Conservation (phyloP, 1,140 invertebrate species). For the Ephestia elutella region DNA sequence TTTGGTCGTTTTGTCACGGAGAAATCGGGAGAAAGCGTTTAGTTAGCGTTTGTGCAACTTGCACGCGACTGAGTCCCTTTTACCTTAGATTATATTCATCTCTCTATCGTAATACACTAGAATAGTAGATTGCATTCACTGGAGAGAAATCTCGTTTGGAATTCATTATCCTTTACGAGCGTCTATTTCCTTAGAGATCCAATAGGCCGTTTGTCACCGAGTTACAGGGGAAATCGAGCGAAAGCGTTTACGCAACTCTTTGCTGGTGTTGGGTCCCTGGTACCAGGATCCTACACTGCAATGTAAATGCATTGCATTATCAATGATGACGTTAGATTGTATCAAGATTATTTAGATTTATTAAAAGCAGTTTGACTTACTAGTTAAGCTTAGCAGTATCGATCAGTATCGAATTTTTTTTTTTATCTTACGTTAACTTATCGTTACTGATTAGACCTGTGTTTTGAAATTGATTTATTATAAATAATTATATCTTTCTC, state of each 20-base stretch:
- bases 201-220: neutral
- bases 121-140: slow-evolving; percentile 10
- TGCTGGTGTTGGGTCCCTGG: neutral
- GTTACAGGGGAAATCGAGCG: slow-evolving; percentile 9
- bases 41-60: slow-evolving; percentile 13
- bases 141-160: slow-evolving; percentile 18
- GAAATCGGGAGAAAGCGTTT: slow-evolving; percentile 7
- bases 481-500: too few relatives aligned
- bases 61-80: neutral
- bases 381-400: too few relatives aligned
- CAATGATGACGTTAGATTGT: too few relatives aligned
- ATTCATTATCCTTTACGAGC: neutral
- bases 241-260: slow-evolving; percentile 33
- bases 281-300: neutral
- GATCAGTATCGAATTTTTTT: too few relatives aligned
- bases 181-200: neutral
- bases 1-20: neutral
- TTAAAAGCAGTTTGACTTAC: too few relatives aligned
- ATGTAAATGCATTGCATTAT: too few relatives aligned
- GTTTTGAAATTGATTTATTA: too few relatives aligned
- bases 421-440: too few relatives aligned
- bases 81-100: neutral
- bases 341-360: too few relatives aligned
- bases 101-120: neutral
- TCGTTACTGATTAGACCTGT: too few relatives aligned